Conservation (phyloP, 2,888 invertebrate species). For the Dusona sp. region DNA sequence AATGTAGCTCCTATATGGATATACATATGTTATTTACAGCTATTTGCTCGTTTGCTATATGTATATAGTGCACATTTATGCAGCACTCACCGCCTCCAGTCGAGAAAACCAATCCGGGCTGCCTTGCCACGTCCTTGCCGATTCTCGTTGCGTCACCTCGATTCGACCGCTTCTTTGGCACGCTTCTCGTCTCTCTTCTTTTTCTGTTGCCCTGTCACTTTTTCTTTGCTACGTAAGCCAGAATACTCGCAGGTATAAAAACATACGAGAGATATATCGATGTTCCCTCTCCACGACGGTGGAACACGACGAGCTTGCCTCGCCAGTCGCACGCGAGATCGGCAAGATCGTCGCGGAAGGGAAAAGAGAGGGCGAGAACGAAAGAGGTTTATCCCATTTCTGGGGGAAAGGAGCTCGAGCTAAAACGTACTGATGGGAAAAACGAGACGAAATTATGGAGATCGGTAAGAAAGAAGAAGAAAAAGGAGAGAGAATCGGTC, state of each 20-base stretch:
- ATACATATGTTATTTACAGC: constrained; percentile 2
- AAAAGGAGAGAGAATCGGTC: constrained; percentile 13
- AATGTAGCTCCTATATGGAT: constrained; percentile 22
- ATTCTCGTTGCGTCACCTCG: constrained; percentile 74
- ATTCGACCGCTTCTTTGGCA: constrained; percentile 73
- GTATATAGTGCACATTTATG: constrained; percentile 44
- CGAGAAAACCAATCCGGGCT: constrained; percentile 74
- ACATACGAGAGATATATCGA: constrained; percentile 39
- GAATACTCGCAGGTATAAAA: constrained; percentile 46
- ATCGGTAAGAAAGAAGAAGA: neutral
- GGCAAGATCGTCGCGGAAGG: constrained; percentile 51
- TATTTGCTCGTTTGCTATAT: neutral
- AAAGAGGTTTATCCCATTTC: constrained; percentile 20
- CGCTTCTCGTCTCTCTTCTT: constrained; percentile 61
- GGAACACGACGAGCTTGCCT: constrained; percentile 49
- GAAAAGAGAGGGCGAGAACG: constrained; percentile 4
- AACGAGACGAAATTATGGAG: constrained; percentile 7
- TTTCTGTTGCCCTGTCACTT: constrained; percentile 18
- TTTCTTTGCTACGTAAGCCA: constrained; percentile 7
- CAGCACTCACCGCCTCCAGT: constrained; percentile 65
- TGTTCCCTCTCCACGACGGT: constrained; percentile 5
- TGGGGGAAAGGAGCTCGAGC: constrained; percentile 49
- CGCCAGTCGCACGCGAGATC: constrained; percentile 66
- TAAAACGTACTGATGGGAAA: constrained; percentile 25
- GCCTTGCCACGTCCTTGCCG: constrained; percentile 78